These are phyloP conservation scores for Gymnodraco acuticeps DNA, from an alignment of 2,797 vertebrate species.

Conservation along the genomic window DNA sequence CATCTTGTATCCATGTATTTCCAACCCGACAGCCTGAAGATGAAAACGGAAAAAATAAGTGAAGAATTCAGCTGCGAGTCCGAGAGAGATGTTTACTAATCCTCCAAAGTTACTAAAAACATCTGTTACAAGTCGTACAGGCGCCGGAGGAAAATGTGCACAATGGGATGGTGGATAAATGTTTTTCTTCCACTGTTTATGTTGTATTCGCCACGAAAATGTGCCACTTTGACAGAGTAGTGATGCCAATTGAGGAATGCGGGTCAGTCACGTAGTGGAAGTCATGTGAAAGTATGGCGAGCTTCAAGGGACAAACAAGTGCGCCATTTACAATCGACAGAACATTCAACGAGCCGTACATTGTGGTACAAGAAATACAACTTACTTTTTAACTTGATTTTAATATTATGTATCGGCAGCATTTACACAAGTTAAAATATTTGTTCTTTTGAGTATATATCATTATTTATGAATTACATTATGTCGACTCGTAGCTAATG, in stretches of 20 bases:
- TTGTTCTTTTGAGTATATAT: too few relatives aligned
- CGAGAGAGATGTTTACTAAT: neutral
- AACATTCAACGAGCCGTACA: neutral
- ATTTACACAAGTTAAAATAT: too few relatives aligned
- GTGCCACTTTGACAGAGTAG: neutral
- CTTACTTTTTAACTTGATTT: neutral
- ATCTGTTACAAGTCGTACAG: too few relatives aligned
- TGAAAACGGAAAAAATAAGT: neutral
- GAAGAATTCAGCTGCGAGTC: neutral
- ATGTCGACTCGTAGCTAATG: too few relatives aligned
- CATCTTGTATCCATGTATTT: conserved; percentile 22
- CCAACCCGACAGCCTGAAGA: neutral
- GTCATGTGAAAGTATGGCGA: conserved; percentile 85
- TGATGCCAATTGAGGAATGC: conserved; percentile 73
- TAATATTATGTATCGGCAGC: too few relatives aligned
- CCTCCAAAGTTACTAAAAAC: neutral
- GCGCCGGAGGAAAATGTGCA: too few relatives aligned
- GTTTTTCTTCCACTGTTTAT: neutral
- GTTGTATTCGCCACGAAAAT: neutral
- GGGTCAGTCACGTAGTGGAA: conserved; percentile 66
- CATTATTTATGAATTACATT: too few relatives aligned
- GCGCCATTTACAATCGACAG: neutral
- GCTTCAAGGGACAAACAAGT: conserved; percentile 65
- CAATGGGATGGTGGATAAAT: too few relatives aligned
- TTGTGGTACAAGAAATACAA: neutral